Percentiles rank a stretch among this genome's conserved stretches.
phyloP scores from a whole-genome alignment of 2,113 vertebrate species.

The Tympanuchus pallidicinctus region DNA sequence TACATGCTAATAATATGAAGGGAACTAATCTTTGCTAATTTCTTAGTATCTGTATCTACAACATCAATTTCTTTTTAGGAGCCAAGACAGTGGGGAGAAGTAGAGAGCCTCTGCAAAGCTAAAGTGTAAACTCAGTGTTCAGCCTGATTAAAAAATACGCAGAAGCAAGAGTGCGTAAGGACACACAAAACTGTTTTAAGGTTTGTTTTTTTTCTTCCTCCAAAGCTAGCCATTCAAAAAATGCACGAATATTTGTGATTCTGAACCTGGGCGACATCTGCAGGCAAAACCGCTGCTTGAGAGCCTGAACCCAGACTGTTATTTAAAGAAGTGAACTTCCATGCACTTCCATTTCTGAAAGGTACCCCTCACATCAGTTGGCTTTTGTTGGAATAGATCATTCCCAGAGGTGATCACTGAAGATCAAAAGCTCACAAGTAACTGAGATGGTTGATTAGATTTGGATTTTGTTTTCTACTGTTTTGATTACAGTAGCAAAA shows the following conservation, averaged over 20 bases:
- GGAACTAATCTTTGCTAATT: background rate
- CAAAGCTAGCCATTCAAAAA: background rate
- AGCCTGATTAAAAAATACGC: background rate
- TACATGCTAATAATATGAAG: background rate
- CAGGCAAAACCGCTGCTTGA: background rate
- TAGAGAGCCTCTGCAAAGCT: background rate
- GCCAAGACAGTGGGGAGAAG: background rate
- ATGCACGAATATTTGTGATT: background rate
- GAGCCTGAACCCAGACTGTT: background rate
- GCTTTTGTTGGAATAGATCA: background rate
- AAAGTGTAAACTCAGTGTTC: background rate
- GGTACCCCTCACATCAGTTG: background rate
- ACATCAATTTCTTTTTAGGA: background rate
- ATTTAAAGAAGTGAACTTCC: background rate
- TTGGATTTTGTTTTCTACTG: conserved; percentile 24
- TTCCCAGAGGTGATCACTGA: background rate
- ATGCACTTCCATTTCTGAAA: background rate
- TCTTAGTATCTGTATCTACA: background rate
- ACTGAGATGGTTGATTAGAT: background rate
- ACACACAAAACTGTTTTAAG: background rate
- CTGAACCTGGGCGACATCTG: background rate
- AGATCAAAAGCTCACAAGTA: background rate
- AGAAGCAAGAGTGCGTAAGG: background rate
- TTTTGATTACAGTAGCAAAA: background rate
- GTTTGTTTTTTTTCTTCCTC: background rate